phyloP scores from a whole-genome alignment of 1,140 invertebrate genomes.

The Elysia chlorotica region DNA sequence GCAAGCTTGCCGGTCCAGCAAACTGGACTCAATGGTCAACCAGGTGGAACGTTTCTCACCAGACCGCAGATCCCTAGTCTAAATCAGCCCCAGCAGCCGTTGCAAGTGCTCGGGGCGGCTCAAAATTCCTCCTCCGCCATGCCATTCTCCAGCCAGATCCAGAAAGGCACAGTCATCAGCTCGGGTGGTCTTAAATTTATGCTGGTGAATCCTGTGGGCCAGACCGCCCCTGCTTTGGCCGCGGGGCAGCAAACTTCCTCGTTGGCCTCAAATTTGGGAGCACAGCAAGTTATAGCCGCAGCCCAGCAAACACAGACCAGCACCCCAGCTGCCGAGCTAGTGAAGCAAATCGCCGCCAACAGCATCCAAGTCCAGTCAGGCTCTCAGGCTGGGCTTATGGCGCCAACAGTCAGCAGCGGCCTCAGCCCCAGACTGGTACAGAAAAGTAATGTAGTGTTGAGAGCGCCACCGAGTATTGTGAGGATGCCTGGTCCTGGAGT shows the following conservation, averaged over 20 bases:
- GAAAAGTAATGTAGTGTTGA: too few relatives aligned
- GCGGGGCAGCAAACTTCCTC: too few relatives aligned
- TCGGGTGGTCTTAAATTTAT: constrained; percentile 11
- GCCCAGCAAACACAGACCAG: background rate
- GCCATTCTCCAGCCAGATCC: background rate
- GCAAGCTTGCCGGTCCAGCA: too few relatives aligned
- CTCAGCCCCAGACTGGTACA: too few relatives aligned
- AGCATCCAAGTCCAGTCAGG: background rate
- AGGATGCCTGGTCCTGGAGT: too few relatives aligned
- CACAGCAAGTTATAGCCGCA: background rate
- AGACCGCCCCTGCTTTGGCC: background rate
- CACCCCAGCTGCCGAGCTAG: constrained; percentile 17
- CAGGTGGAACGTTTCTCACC: too few relatives aligned
- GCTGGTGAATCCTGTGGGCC: background rate
- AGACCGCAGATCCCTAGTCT: too few relatives aligned
- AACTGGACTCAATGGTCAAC: too few relatives aligned
- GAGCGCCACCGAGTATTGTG: too few relatives aligned
- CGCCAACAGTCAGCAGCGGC: too few relatives aligned
- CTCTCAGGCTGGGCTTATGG: background rate
- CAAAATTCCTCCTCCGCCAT: background rate
- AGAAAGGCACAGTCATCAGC: too few relatives aligned
- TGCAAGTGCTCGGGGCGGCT: background rate
- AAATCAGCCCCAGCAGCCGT: background rate
- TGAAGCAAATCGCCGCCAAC: constrained; percentile 11
- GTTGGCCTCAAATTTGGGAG: background rate